These are phyloP conservation scores for Eriosoma lanigerum DNA, from an alignment of 1,140 invertebrate genomes.

Conservation along the genomic window DNA sequence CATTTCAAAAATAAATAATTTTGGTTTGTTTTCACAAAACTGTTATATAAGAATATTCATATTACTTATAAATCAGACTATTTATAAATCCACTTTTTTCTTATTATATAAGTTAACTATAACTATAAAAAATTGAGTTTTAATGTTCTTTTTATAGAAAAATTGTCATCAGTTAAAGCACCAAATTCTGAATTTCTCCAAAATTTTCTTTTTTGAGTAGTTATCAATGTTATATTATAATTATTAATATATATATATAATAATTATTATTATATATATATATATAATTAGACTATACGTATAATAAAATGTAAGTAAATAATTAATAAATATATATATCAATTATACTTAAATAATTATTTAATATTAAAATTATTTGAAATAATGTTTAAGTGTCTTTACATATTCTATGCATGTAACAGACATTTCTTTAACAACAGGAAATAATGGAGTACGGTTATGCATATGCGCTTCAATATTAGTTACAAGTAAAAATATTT, in stretches of 20 bases:
- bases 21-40: too few relatives aligned
- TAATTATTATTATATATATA: too few relatives aligned
- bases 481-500: too few relatives aligned
- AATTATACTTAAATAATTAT: too few relatives aligned
- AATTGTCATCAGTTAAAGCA: not conserved
- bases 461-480: too few relatives aligned
- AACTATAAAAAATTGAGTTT: constrained; percentile 13
- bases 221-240: not conserved
- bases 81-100: too few relatives aligned
- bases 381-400: constrained; percentile 11
- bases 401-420: not conserved
- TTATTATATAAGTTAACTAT: too few relatives aligned
- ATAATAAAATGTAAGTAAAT: not conserved
- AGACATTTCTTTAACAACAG: not conserved
- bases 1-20: too few relatives aligned
- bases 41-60: too few relatives aligned
- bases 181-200: not conserved
- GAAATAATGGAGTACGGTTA: not conserved
- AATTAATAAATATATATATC: not conserved
- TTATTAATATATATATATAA: too few relatives aligned
- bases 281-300: not conserved
- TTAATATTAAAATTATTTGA: constrained; percentile 9
- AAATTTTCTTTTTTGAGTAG: constrained; percentile 18
- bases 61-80: too few relatives aligned
- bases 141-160: not conserved